Base-by-base conservation (phyloP, 2,888 invertebrate species). In the Drosophila leonis region DNA sequence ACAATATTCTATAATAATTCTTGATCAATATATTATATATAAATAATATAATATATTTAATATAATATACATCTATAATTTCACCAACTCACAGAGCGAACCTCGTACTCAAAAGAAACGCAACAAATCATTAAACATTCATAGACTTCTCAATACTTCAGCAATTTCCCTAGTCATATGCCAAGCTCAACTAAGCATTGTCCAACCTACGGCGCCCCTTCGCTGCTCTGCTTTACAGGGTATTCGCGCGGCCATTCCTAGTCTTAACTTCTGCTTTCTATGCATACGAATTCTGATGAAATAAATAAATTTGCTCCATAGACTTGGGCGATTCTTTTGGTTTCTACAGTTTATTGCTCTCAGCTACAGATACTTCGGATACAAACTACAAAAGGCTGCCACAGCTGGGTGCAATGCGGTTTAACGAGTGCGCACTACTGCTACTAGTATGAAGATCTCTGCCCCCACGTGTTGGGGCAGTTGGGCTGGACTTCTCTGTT, bases 401-500 rank as follows among this genome's bases (percentile, higher is more conserved):
- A 61, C 72, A 79, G 83, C 82, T 65, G 62, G 51, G 80, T 83
- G 71, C 72, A 64, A 42, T 66, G 85, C 80, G 46, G 33, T 39
- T 77, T 75, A 83, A 83, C 88, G 62, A 77, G 83, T 83, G 83
- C 83, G 10, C n/a, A 15, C 72, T 68, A 77, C 83, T 56, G 52
- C 69, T 67, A 59, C 64, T 10, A 12, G 44, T 61, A 24, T 10
- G 44, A 37, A 48, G 31, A 4, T 52, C 39, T 18, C 12, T 29
- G 46, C 10, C 13, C 15, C 24, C 35, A 10, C 8, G 15, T 15
- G 4, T 0, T 2, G 51, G 41, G 29, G 6, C 18, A 29, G 4
- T 29, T 18, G 35, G 29, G 42, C 39, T 10, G 31, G n/a, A 31
- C 20, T 39, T 39, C 35, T 35, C n/a, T 39, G 10, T 3, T 12